A percentile compares a stretch with the other conserved stretches of the same genome.
phyloP scores from a whole-genome alignment of 2,113 vertebrate genomes.

The Tursiops truncatus region DNA sequence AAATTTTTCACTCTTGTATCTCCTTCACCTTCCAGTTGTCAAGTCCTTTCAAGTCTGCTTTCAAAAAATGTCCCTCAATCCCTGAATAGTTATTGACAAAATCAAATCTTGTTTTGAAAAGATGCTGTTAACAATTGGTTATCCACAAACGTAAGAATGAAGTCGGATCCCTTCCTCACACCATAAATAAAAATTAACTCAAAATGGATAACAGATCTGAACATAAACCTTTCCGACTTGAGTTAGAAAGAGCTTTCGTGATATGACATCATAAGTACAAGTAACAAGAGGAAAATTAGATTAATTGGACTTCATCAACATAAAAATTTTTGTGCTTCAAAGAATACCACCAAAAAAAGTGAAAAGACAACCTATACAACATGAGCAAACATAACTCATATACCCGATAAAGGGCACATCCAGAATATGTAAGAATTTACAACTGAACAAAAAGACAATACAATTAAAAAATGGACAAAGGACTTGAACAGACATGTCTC shows the following conservation, averaged over 20 bases:
- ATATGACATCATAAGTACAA: not conserved
- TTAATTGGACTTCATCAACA: not conserved
- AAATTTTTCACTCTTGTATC: not conserved
- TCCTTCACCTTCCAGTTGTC: not conserved
- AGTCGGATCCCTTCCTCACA: not conserved
- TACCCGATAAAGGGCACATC: not conserved
- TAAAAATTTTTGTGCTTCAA: not conserved
- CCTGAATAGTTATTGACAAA: not conserved
- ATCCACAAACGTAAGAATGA: not conserved
- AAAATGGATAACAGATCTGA: not conserved
- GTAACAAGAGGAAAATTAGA: not conserved
- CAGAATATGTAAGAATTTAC: not conserved
- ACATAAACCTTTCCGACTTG: not conserved
- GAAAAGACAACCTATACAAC: not conserved
- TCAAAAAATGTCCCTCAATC: not conserved
- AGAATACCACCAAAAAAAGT: not conserved
- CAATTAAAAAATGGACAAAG: not conserved
- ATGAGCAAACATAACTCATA: not conserved
- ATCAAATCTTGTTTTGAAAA: slow-evolving; percentile 3
- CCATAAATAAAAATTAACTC: not conserved
- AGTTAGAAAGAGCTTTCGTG: not conserved
- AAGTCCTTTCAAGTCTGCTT: not conserved
- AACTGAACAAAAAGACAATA: not conserved
- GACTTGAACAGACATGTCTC: not conserved
- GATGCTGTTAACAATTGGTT: not conserved